These are phyloP conservation scores for Eristalis intricaria DNA, from an alignment of 2,888 invertebrate species.

Conservation along the genomic window DNA sequence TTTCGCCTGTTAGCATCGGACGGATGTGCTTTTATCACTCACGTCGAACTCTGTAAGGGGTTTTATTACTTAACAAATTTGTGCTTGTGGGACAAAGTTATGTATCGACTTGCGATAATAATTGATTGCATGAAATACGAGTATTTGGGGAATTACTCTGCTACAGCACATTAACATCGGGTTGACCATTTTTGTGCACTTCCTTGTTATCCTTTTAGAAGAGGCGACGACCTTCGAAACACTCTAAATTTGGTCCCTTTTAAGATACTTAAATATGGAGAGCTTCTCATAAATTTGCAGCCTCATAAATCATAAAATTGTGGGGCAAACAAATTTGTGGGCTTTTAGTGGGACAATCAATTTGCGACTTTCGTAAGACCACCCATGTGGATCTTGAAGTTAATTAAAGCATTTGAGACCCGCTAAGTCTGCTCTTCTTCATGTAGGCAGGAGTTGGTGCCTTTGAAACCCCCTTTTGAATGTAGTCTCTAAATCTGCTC, in stretches of 20 bases:
- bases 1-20: slow-evolving; percentile 6
- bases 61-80: slow-evolving; percentile 15
- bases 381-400: too few relatives aligned
- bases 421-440: too few relatives aligned
- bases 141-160: not conserved
- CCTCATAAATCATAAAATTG: too few relatives aligned
- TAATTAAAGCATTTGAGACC: too few relatives aligned
- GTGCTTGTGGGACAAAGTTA: not conserved
- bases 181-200: not conserved
- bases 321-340: too few relatives aligned
- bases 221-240: not conserved
- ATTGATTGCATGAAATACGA: not conserved
- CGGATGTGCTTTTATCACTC: slow-evolving; percentile 56
- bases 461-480: too few relatives aligned
- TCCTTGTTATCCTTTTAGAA: not conserved
- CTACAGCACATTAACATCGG: not conserved
- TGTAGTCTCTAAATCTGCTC: too few relatives aligned
- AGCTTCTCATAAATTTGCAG: too few relatives aligned
- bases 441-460: too few relatives aligned
- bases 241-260: not conserved
- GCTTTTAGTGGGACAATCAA: too few relatives aligned
- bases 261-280: not conserved
- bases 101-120: not conserved
- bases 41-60: slow-evolving; percentile 13
- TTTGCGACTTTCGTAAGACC: too few relatives aligned